Percentiles rank a stretch among this genome's conserved stretches.
Conservation (phyloP, 2,797 vertebrate species). For the Siniperca undulata region DNA sequence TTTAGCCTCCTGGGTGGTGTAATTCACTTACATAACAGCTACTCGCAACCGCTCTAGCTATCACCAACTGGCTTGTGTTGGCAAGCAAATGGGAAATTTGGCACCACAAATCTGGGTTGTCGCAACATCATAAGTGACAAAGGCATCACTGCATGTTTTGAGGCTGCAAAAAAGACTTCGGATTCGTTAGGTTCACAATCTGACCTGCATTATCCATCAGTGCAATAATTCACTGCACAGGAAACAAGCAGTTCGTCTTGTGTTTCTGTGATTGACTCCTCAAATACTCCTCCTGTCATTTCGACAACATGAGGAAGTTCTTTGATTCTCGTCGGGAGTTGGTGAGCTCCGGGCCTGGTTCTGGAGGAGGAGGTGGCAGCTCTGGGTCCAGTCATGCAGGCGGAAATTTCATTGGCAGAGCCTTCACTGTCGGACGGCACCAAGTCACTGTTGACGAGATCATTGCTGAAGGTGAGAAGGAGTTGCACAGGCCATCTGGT, state of each 20-base stretch:
- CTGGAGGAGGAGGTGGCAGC: slow-evolving; percentile 88
- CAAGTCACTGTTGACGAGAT: slow-evolving; percentile 98
- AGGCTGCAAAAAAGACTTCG: slow-evolving; percentile 47
- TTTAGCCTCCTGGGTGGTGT: slow-evolving; percentile 75
- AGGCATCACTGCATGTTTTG: slow-evolving; percentile 50
- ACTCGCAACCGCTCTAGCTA: slow-evolving; percentile 56
- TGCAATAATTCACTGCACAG: slow-evolving; percentile 36
- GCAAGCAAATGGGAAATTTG: slow-evolving; percentile 70
- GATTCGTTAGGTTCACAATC: slow-evolving; percentile 4
- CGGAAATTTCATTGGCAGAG: slow-evolving; percentile 94
- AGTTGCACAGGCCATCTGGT: slow-evolving; percentile 31
- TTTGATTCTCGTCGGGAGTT: slow-evolving; percentile 97
- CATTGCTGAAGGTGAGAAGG: slow-evolving; percentile 93
- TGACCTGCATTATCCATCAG: slow-evolving; percentile 36
- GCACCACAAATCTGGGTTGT: slow-evolving; percentile 56
- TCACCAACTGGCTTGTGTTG: slow-evolving; percentile 65
- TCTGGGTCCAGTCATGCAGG: slow-evolving; percentile 89
- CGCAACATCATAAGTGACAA: slow-evolving; percentile 51
- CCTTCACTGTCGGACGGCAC: slow-evolving; percentile 93
- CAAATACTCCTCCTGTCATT: slow-evolving; percentile 36
- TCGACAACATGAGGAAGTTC: slow-evolving; percentile 96
- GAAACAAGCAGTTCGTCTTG: slow-evolving; percentile 23
- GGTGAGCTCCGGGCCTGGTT: slow-evolving; percentile 93
- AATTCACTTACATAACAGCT: slow-evolving; percentile 80
- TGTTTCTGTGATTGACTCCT: slow-evolving; percentile 11